Evolutionary conservation across 2,888 invertebrate species (phyloP), one percentile per base, ranked within the genome.

Genomic region (Caenorhabditis becei): DNA sequence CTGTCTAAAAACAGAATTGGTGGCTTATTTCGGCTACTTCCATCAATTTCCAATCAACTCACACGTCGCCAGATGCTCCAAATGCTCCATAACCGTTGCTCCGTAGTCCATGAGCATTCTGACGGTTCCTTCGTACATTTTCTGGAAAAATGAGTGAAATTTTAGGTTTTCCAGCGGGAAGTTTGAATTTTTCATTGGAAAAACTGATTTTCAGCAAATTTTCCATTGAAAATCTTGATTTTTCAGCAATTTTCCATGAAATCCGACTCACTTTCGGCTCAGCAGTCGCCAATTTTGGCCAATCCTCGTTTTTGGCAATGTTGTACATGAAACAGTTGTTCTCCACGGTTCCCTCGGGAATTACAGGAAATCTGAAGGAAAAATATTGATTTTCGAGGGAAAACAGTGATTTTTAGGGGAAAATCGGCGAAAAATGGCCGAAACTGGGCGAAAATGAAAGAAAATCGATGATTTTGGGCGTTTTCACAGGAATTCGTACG

Each of bases 71-170:
- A 90, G 58, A 66, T 88, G 83, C 62, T 90, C 89, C 63, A 86
- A 74, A 47, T 89, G 90, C 63, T 90, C 89, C 82, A 86, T 80
- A 8, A 86, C 82, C 32, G 89, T 91, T 14, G 90, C 90, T 32
- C 90, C 89, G 77, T 89, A 88, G 65, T 90, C 90, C 88, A 90
- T 89, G 24, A 91, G 63, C 82, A 87, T 79, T 63, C 88, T 71
- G 8, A 91, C 87, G 0, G 90, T 89, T 14, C 90, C 90, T 80
- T 90, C 90, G 72, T 89, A 90, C 86, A 89, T 87, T 82, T 90
- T 89, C 63, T 65, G 56, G n/a, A 24, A 61, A 10, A 32, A 32
- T 7, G 4, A 26, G 32, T 10, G 23, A 5, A 24, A 20, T 51
- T 53, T 77, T n/a, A n/a, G n/a, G n/a, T n/a, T n/a, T n/a, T n/a